Percentiles rank a stretch among this genome's conserved stretches.
These are phyloP conservation scores for Plebejus argus DNA, from an alignment of 2,888 invertebrate species.

Conservation along the genomic window DNA sequence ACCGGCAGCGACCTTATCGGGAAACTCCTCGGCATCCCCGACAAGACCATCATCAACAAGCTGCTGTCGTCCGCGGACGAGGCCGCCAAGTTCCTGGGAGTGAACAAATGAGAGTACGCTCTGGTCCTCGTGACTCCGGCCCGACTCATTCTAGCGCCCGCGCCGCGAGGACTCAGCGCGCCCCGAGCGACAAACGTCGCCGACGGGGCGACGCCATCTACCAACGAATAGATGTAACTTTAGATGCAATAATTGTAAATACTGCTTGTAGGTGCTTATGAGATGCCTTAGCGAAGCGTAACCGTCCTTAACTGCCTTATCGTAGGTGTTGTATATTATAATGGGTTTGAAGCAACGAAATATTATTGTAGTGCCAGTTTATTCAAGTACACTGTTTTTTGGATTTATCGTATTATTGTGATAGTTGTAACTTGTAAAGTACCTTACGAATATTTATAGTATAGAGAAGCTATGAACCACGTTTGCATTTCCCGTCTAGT, in stretches of 20 bases:
- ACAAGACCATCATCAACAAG: slow-evolving; percentile 91
- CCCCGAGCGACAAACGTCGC: slow-evolving; percentile 49
- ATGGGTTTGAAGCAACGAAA: slow-evolving; percentile 70
- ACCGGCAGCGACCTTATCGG: slow-evolving; percentile 90
- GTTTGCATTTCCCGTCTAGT: slow-evolving; percentile 64
- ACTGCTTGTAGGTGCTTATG: slow-evolving; percentile 62
- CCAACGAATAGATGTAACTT: slow-evolving; percentile 52
- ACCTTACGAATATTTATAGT: slow-evolving; percentile 35
- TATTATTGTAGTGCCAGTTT: slow-evolving; percentile 68
- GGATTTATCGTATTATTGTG: slow-evolving; percentile 36
- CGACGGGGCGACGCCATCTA: slow-evolving; percentile 59
- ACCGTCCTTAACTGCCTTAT: slow-evolving; percentile 74
- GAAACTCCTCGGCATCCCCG: slow-evolving; percentile 92
- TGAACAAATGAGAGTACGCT: slow-evolving; percentile 85
- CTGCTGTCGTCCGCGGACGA: slow-evolving; percentile 90
- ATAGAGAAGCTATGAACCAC: slow-evolving; percentile 42
- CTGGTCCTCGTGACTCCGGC: slow-evolving; percentile 76
- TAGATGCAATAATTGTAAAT: slow-evolving; percentile 34
- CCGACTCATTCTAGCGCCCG: slow-evolving; percentile 72
- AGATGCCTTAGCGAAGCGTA: slow-evolving; percentile 67
- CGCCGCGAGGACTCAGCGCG: slow-evolving; percentile 71
- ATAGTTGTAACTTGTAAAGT: slow-evolving; percentile 35
- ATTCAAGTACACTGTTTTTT: slow-evolving; percentile 42
- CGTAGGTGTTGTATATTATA: slow-evolving; percentile 48
- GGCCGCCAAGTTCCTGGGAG: slow-evolving; percentile 93